Evolutionary conservation across 2,113 vertebrate genomes (phyloP).

Genomic region (Melospiza georgiana): DNA sequence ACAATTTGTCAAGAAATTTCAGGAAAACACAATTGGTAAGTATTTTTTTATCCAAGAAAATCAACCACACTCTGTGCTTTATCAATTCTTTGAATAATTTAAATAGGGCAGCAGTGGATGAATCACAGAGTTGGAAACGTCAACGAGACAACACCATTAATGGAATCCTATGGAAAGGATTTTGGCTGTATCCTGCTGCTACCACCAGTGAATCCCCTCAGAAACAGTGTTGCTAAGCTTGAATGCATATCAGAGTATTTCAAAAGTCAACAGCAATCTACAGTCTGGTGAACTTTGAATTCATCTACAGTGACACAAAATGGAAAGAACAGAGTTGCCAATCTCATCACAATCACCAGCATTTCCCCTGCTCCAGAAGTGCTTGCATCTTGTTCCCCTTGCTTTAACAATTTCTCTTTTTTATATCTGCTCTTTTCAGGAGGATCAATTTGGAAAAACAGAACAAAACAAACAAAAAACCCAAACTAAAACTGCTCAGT

Average conservation of each 20-base stretch:
- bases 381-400: not conserved
- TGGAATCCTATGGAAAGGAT: not conserved
- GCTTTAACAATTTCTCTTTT: not conserved
- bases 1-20: not conserved
- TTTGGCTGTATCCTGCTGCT: not conserved
- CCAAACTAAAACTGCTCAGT: not conserved
- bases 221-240: not conserved
- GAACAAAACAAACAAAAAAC: not conserved
- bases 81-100: not conserved
- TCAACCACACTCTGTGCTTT: not conserved
- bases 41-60: not conserved
- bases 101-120: not conserved
- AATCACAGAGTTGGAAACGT: not conserved
- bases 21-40: not conserved
- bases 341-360: not conserved
- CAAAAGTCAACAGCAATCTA: not conserved
- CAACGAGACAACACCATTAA: not conserved
- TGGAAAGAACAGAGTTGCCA: not conserved
- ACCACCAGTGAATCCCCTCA: not conserved
- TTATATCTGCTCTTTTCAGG: not conserved
- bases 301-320: not conserved
- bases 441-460: not conserved
- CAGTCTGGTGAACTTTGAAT: constrained; percentile 2
- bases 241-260: not conserved
- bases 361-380: not conserved